Evolutionary conservation across 2,797 vertebrate genomes (phyloP), one percentile per base, ranked within the genome.

Genomic region (Aldrovandia affinis): DNA sequence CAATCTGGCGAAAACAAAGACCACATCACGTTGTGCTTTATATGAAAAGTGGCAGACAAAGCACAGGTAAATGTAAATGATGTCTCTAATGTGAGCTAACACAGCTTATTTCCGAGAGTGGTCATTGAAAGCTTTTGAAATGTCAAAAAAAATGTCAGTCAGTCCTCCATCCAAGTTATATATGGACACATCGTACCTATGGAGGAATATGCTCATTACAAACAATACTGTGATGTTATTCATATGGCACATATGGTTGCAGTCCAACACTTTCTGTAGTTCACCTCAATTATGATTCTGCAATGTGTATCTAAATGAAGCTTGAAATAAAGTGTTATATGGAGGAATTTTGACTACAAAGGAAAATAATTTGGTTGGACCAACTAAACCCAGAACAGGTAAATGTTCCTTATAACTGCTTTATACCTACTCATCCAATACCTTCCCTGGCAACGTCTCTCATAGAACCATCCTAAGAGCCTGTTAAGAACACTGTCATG

Each of bases 21-120:
- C 63, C 86, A 79, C 63, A 68, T 54, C 28, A 61, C n/a, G 12
- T 65, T 65, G 12, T n/a, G 25, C 42, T 77, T 47, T 1, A 25
- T 42, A n/a, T 47, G 39, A n/a, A n/a, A 18, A 77, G 22, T 25
- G 0, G 39, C 42, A 42, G 61, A 65, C 61, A 65, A 65, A 65
- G 28, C 28, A 25, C 68, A 39, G 30, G 9, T 1, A 15, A 0
- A 1, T 4, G n/a, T n/a, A n/a, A n/a, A n/a, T 68, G 15, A 2
- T 12, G 12, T 73, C 68, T 73, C 68, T 42, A 7, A 20, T 15
- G 18, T 4, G 10, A 36, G 22, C 25, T 28, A 15, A 22, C 12
- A 6, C 68, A 20, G 1, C 20, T 20, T 42, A 39, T 73, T 20
- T 42, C 33, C 12, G 63, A 65, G 63, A 18, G 33, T 39, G n/a